Base-by-base conservation (phyloP, 2,113 vertebrate species). In the Pogona vitticeps region DNA sequence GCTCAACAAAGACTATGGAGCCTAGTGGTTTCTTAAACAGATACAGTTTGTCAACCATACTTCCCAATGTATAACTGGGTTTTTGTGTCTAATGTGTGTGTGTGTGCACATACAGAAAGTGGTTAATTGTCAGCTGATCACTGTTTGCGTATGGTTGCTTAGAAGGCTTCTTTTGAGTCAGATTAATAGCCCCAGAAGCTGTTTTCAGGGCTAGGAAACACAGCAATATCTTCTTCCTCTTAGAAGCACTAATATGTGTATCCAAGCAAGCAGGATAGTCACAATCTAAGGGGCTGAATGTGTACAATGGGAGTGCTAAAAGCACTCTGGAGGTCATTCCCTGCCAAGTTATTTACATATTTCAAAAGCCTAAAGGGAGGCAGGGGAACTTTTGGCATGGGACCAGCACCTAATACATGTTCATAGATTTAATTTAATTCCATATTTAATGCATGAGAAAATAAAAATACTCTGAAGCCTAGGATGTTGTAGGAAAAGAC, bases 1-100 rank as follows among this genome's bases (percentile, higher is more conserved):
- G 72, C 59, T 81, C 78, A 77, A 77, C 83, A 85, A 76, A 77
- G 73, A 36, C 9, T 56, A 65, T 81, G 58, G 85, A 10, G 71
- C n/a, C 20, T 78, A 65, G 10, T 52, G 52, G n/a, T 81, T 40
- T 63, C 31, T 46, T 86, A 59, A 52, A 67, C 76, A 7, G 9
- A 14, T 26, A 33, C 26, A 31, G 18, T 28, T 28, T 70, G 76
- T 56, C 59, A 70, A 1, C 38, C 81, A 31, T 21, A 15, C n/a
- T 75, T 6, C 23, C 71, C 33, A 18, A 42, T 75, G 59, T 75
- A 63, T 52, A 75, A 28, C 71, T 86, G 85, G 38, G 23, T 65
- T 6, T 42, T 21, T 79, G 58, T 26, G 3, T 75, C 10, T 58
- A 52, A n/a, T 61, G 18, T 52, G 61, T 33, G 12, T 76, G 31